phyloP scores from a whole-genome alignment of 2,113 vertebrate species.

The Tetrao urogallus region DNA sequence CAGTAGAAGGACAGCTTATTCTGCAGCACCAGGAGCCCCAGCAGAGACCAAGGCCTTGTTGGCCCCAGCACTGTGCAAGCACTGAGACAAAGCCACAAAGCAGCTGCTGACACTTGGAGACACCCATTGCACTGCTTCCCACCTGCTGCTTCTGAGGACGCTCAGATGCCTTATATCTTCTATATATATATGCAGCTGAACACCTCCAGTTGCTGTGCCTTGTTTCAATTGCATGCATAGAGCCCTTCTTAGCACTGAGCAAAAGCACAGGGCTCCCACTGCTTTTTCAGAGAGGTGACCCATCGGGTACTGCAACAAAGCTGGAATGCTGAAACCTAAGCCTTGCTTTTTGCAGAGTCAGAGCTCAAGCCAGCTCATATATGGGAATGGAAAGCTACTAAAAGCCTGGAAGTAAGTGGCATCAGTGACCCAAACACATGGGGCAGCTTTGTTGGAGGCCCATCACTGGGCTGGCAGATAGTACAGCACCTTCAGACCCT shows the following conservation, averaged over 20 bases:
- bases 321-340: accelerated
- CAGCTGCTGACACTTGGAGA: background rate
- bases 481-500: background rate
- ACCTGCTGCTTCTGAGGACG: background rate
- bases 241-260: accelerated
- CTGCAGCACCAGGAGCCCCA: background rate
- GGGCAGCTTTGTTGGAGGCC: background rate
- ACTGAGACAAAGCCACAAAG: background rate
- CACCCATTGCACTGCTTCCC: background rate
- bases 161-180: accelerated
- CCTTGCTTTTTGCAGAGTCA: accelerated
- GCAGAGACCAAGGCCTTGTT: accelerated
- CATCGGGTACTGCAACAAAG: accelerated
- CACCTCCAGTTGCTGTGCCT: accelerated
- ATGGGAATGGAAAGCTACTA: background rate
- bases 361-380: background rate
- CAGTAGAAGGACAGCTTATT: background rate
- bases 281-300: accelerated
- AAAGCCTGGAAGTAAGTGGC: accelerated
- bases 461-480: background rate
- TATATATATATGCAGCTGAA: accelerated
- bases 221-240: accelerated
- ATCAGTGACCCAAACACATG: background rate
- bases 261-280: background rate
- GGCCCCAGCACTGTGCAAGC: background rate